A percentile compares a stretch with the other conserved stretches of the same genome.
phyloP scores from a whole-genome alignment of 2,113 vertebrate species.

The Syngnathoides biaculeatus region DNA sequence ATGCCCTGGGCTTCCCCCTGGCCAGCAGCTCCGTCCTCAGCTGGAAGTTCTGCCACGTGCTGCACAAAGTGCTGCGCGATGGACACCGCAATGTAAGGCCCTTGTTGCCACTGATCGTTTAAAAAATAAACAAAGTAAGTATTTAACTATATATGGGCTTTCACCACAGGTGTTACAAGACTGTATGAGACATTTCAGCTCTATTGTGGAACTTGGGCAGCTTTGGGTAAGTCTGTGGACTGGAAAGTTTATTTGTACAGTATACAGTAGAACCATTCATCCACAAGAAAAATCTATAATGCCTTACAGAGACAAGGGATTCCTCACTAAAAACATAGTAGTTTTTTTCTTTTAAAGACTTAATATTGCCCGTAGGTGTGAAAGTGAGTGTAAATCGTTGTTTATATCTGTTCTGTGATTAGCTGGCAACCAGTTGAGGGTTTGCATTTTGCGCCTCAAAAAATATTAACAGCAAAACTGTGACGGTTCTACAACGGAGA shows the following conservation, averaged over 20 bases:
- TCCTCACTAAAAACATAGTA: not conserved
- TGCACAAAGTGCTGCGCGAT: slow-evolving; percentile 92
- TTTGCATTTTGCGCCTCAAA: too few species aligned
- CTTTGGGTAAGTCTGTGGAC: slow-evolving; percentile 82
- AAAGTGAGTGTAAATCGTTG: too few species aligned
- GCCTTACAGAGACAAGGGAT: not conserved
- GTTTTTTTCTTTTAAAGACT: too few species aligned
- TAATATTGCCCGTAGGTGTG: too few species aligned
- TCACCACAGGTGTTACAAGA: slow-evolving; percentile 86
- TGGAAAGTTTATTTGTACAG: not conserved
- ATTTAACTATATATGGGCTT: not conserved
- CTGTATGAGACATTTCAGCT: slow-evolving; percentile 89
- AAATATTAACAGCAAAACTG: too few species aligned
- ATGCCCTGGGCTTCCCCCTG: slow-evolving; percentile 87
- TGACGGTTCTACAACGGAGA: too few species aligned
- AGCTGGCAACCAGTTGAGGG: too few species aligned
- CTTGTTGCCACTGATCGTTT: not conserved
- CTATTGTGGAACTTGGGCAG: slow-evolving; percentile 83
- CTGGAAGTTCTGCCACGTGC: slow-evolving; percentile 97
- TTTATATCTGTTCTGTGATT: too few species aligned
- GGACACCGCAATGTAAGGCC: slow-evolving; percentile 90
- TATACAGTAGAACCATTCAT: not conserved
- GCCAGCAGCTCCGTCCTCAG: slow-evolving; percentile 89
- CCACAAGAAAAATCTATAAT: not conserved
- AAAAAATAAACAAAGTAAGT: not conserved